Base-by-base conservation (phyloP, 2,888 invertebrate genomes). In the Agrotis puta region DNA sequence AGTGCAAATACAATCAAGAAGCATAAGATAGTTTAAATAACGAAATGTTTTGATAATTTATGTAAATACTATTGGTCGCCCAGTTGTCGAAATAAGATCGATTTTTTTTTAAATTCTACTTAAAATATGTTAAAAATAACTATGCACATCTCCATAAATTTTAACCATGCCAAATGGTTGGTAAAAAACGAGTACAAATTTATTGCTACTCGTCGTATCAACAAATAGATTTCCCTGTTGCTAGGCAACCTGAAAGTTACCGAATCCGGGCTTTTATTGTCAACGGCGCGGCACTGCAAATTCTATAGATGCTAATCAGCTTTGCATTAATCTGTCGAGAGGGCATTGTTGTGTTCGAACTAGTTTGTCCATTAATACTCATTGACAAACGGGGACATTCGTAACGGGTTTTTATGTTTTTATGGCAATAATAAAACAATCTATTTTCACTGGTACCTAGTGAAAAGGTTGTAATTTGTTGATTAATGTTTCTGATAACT, bases 221-320 rank as follows among this genome's bases (percentile, higher is more conserved):
- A n/a, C 11, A 18, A 18, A 47, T 20, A 20, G 18, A 58, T 58
- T 45, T 27, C 18, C 13, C 2, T 2, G n/a, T 57, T 70, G 45
- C 50, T 39, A 39, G 43, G 48, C 33, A 39, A 45, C 33, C 14
- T 18, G 22, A 20, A 27, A 50, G 24, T n/a, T 56, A 57, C 39
- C 45, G 56, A 73, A 62, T 81, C 77, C 67, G 64, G 72, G 77
- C 70, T 77, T 77, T 74, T 70, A 22, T n/a, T 65, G 62, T 71
- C 71, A 84, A 72, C 70, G 76, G 73, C 53, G 70, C 70, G 76
- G 73, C 53, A 78, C 74, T 74, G n/a, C 54, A 43, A 79, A 81
- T 77, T 77, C 78, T 74, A 74, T 77, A 51, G 62, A 61, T 27
- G n/a, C 22, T 63, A 78, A 79, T 73, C 73, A 65, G 67, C 47